phyloP scores from a whole-genome alignment of 2,797 vertebrate species.

The Notolabrus celidotus region DNA sequence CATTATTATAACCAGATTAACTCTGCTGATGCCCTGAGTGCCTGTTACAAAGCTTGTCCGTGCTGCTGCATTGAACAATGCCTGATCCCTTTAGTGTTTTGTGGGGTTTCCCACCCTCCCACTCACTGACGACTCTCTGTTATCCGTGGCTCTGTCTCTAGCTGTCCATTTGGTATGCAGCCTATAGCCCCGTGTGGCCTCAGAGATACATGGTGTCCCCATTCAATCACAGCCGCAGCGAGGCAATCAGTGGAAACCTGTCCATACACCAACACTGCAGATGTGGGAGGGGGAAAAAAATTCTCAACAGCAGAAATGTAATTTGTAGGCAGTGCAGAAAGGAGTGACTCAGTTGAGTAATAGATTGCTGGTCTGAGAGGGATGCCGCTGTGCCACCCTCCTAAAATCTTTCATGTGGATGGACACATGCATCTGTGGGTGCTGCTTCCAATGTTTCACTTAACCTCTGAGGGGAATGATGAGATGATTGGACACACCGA shows the following conservation, averaged over 20 bases:
- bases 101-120: slow-evolving; percentile 70
- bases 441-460: slow-evolving; percentile 19
- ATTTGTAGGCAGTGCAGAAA: slow-evolving; percentile 64
- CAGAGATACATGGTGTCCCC: slow-evolving; percentile 39
- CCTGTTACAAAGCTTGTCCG: slow-evolving; percentile 37
- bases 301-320: slow-evolving; percentile 59
- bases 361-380: slow-evolving; percentile 55
- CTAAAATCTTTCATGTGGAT: slow-evolving; percentile 14
- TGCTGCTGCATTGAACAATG: slow-evolving; percentile 42
- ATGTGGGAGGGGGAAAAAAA: slow-evolving; percentile 33
- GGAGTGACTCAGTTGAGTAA: slow-evolving; percentile 60
- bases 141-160: slow-evolving; percentile 27
- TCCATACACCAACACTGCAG: slow-evolving; percentile 32
- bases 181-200: slow-evolving; percentile 42
- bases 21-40: slow-evolving; percentile 23
- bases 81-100: slow-evolving; percentile 38
- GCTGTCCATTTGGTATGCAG: slow-evolving; percentile 64
- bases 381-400: slow-evolving; percentile 26
- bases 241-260: slow-evolving; percentile 64
- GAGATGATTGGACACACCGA: slow-evolving; percentile 35
- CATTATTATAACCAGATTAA: slow-evolving; percentile 45
- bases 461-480: slow-evolving; percentile 10
- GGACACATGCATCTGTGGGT: slow-evolving; percentile 37
- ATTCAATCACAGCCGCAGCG: slow-evolving; percentile 53
- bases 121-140: slow-evolving; percentile 43